Base-by-base conservation (phyloP, 2,113 vertebrate genomes). In the Dasypus novemcinctus region DNA sequence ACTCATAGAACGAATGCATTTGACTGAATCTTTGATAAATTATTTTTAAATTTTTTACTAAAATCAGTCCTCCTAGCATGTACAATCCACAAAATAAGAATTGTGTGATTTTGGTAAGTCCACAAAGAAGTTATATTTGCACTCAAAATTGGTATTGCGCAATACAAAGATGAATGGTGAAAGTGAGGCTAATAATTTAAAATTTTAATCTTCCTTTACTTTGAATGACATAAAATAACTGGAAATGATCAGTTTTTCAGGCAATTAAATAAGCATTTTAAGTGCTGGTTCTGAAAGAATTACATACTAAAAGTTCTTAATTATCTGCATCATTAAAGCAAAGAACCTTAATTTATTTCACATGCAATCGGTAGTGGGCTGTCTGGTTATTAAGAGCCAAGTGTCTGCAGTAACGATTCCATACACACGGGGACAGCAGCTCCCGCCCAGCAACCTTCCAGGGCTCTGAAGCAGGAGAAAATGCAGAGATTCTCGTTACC, bases 401-500 rank as follows among this genome's bases (percentile, higher is more conserved):
- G 5, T 29, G 72, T n/a, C 79, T 95, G 96, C 74, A 97, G 93
- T 95, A 93, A 57, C 0, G 5, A 20, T 2, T 14, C 0, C 2
- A 11, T 52, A 54, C 97, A 81, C 97, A 86, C 97, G 97, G 89
- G 94, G 96, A 96, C 97, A 97, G 96, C 95, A 96, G 75, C 83
- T 68, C 94, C 93, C 86, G 5, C 4, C 41, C 23, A 1, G 41
- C 92, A 74, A 78, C 41, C n/a, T 27, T 23, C 10, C 54, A 1
- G 7, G 33, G 23, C 76, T 36, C 36, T n/a, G 52, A 38, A 49
- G 27, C 36, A 0, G 17, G 54, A 87, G 54, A 33, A 46, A 57
- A 52, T 31, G 41, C 23, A 43, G 25, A 68, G 9, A 23, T 21
- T 1, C 2, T n/a, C 12, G 17, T 36, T 29, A 66, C 31, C 25